Conservation (phyloP, 2,797 vertebrate genomes). For the Hipposideros larvatus region DNA sequence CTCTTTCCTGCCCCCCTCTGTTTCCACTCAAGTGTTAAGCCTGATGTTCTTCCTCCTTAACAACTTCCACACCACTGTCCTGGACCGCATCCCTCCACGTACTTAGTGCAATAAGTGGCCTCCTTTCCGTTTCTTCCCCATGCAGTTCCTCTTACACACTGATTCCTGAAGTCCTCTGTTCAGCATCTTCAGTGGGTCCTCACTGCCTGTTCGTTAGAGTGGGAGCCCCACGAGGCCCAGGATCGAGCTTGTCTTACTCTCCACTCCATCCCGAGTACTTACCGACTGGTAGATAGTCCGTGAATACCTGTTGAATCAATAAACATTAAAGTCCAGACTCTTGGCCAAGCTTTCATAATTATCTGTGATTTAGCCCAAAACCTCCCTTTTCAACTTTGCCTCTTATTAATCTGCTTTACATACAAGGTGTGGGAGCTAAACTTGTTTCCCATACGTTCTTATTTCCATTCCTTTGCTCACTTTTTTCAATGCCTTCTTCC, state of each 20-base stretch:
- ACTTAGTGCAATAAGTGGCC: background rate
- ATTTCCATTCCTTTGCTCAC: background rate
- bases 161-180: background rate
- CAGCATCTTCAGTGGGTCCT: background rate
- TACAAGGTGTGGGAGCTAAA: background rate
- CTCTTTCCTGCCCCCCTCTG: background rate
- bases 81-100: background rate
- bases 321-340: background rate
- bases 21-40: background rate
- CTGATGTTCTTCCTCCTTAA: background rate
- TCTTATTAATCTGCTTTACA: background rate
- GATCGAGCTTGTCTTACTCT: background rate
- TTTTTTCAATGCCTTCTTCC: background rate
- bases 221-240: background rate
- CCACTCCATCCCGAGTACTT: background rate
- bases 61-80: background rate
- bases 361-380: background rate
- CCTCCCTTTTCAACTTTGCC: background rate
- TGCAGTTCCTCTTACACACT: background rate
- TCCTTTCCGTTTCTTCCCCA: background rate
- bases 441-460: background rate
- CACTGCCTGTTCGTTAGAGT: background rate
- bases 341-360: background rate
- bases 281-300: background rate
- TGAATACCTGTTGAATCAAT: background rate